Base-by-base conservation (phyloP, 2,113 vertebrate genomes). In the human region DNA sequence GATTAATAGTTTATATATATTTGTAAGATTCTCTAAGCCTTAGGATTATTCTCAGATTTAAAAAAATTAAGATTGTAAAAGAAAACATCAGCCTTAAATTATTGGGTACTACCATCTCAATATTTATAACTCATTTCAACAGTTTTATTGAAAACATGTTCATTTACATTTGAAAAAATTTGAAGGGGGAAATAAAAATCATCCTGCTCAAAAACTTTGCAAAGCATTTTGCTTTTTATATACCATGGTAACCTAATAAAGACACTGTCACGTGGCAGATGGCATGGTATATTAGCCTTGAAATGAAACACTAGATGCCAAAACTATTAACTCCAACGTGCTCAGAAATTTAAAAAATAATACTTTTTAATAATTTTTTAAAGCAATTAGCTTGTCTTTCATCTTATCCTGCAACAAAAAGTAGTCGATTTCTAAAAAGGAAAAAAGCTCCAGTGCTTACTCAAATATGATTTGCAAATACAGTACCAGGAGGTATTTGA, bases 221-320 rank as follows among this genome's bases (percentile, higher is more conserved):
- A 94, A 92, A 97, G 88, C 94, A 94, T 93, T 97, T 97, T 97
- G 81, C 87, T 97, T 97, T 97, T 94, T 96, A 43, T 88, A 95
- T 93, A 78, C 85, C 92, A 94, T 89, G 76, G 96, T 96, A 96
- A 96, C 93, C 97, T 97, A 95, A 90, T 97, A 97, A 96, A 96
- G 96, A 96, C 78, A 94, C 78, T 6, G 18, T 61, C 89, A 89
- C 93, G 95, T 94, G 94, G 93, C 96, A 96, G 97, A 97, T 97
- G 97, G 95, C 20, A 13, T 89, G 94, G 90, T 61, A 79, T 73
- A 55, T 89, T 97, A 96, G 90, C 93, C 95, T 97, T 45, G 50
- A 89, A 97, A 96, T 93, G 86, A 97, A 97, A 96, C 61, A 76
- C 50, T 97, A 92, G 90, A 94, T 95, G 96, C 96, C 90, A 94